These are phyloP conservation scores for Melopsittacus undulatus DNA, from an alignment of 2,797 vertebrate species.

Conservation along the genomic window DNA sequence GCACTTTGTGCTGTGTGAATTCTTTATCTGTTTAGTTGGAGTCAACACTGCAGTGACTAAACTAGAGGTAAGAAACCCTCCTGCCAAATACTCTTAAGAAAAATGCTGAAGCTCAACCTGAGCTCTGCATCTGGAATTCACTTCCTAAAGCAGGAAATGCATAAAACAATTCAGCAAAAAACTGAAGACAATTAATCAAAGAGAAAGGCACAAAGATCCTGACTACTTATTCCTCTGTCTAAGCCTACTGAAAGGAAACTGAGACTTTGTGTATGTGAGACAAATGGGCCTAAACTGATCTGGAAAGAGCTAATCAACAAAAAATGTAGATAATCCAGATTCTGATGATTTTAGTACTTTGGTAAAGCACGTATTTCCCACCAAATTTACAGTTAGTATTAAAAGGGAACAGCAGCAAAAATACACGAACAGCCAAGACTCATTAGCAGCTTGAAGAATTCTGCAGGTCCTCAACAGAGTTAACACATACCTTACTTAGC, in stretches of 20 bases:
- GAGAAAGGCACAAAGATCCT: neutral
- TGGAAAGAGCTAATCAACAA: neutral
- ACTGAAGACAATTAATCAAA: neutral
- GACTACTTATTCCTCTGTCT: neutral
- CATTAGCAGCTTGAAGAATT: neutral
- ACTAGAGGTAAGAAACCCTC: neutral
- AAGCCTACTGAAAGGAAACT: neutral
- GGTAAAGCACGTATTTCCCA: neutral
- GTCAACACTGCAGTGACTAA: neutral
- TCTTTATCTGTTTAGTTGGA: neutral
- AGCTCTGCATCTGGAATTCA: neutral
- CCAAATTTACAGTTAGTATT: neutral
- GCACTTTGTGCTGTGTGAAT: neutral
- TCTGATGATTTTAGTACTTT: neutral
- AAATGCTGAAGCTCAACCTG: neutral
- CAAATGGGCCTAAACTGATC: neutral
- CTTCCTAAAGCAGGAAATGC: neutral
- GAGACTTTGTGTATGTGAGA: neutral
- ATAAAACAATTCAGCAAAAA: neutral
- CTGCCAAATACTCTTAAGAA: neutral
- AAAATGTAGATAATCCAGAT: neutral
- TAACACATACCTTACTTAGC: conserved; percentile 82
- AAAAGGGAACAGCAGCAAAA: neutral
- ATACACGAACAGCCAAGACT: neutral
- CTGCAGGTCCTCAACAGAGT: neutral